Percentiles rank a stretch among this genome's conserved stretches.
phyloP scores from a whole-genome alignment of 2,797 vertebrate species.

The Clamator glandarius region DNA sequence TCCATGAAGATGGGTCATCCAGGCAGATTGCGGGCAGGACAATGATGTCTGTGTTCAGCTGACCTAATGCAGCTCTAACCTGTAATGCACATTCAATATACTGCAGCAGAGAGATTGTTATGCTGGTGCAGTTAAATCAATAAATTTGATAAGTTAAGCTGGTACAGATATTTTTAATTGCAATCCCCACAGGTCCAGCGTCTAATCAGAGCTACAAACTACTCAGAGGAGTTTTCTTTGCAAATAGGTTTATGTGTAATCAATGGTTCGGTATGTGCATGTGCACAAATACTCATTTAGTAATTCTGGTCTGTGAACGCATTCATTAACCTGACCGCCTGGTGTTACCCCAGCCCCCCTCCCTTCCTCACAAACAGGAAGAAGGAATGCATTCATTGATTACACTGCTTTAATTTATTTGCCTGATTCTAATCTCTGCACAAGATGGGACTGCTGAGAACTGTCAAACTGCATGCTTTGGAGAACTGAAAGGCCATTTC shows the following conservation, averaged over 20 bases:
- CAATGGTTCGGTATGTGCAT: constrained; percentile 1
- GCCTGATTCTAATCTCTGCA: background rate
- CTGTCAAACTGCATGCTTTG: constrained; percentile 1
- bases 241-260: constrained; percentile 30
- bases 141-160: background rate
- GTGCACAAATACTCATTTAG: constrained; percentile 10
- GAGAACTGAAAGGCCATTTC: constrained; percentile 17
- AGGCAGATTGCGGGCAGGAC: background rate
- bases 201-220: constrained; percentile 25
- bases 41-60: background rate
- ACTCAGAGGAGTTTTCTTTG: background rate
- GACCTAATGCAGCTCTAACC: background rate
- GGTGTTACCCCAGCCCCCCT: background rate
- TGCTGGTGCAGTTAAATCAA: background rate
- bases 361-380: constrained; percentile 10
- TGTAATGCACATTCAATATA: background rate
- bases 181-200: background rate
- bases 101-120: background rate
- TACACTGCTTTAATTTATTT: constrained; percentile 49
- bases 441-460: constrained; percentile 39
- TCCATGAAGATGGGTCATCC: background rate
- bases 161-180: constrained; percentile 10
- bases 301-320: background rate
- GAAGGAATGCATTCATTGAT: constrained; percentile 46
- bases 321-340: constrained; percentile 37